A percentile compares a stretch with the other conserved stretches of the same genome.
Evolutionary conservation across 2,113 vertebrate species (phyloP).

Genomic region (Eubucco bourcierii): DNA sequence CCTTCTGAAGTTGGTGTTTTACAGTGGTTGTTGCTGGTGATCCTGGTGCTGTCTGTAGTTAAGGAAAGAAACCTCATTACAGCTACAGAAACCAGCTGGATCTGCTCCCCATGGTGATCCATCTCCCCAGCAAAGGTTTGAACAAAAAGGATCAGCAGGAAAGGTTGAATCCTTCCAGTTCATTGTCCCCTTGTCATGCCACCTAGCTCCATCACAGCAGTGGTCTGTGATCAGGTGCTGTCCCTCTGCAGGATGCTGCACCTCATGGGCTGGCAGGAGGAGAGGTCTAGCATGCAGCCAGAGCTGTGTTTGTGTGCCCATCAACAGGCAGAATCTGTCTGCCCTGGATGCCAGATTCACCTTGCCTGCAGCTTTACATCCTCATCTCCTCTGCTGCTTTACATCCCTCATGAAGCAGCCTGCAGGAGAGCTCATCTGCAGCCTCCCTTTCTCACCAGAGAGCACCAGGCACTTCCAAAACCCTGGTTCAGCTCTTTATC

Average conservation of each 20-base stretch:
- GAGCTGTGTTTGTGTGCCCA: fast-evolving
- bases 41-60: not conserved
- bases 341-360: fast-evolving
- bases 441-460: not conserved
- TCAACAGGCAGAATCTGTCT: not conserved
- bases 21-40: not conserved
- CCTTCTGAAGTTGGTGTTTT: not conserved
- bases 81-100: not conserved
- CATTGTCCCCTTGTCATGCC: fast-evolving
- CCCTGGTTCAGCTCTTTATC: not conserved
- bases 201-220: fast-evolving
- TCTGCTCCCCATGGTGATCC: not conserved
- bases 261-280: not conserved
- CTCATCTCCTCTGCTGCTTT: not conserved
- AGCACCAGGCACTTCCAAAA: not conserved
- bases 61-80: not conserved
- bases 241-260: not conserved
- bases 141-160: not conserved
- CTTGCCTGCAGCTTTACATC: not conserved
- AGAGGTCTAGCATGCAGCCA: not conserved
- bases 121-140: not conserved
- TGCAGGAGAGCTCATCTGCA: not conserved
- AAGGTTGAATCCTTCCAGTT: not conserved
- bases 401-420: not conserved
- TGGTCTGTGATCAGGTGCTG: not conserved